Conservation (phyloP, 2,797 vertebrate species). For the Helicolenus hilgendorfi region DNA sequence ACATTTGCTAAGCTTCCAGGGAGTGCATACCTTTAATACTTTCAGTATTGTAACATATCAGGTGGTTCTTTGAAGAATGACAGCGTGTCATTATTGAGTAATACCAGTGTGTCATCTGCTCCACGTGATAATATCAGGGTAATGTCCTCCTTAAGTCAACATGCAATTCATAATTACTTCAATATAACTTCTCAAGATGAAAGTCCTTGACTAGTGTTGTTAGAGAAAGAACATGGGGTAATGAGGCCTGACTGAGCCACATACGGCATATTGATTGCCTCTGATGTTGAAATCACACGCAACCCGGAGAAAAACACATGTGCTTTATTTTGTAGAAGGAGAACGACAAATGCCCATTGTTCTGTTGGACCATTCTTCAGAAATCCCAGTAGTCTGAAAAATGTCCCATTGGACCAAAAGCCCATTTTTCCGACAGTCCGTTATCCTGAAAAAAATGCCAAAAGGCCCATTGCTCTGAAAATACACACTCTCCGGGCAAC, state of each 20-base stretch:
- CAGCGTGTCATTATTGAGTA: background rate
- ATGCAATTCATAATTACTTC: conserved; percentile 10
- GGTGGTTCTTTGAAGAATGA: conserved; percentile 1
- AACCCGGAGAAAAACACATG: conserved; percentile 12
- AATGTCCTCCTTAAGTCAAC: conserved; percentile 16
- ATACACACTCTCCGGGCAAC: too few species aligned
- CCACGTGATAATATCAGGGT: background rate
- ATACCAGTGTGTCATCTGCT: background rate
- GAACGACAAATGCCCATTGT: background rate
- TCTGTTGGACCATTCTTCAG: too few species aligned
- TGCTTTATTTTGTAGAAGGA: background rate
- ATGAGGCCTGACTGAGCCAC: conserved; percentile 11
- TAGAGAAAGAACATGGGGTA: background rate
- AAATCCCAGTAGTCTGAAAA: too few species aligned
- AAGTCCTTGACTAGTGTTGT: background rate
- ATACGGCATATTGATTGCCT: conserved; percentile 38
- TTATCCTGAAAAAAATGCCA: too few species aligned
- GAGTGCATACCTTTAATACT: background rate
- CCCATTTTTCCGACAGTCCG: too few species aligned
- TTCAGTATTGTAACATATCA: background rate
- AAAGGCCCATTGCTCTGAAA: too few species aligned
- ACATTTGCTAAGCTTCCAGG: conserved; percentile 7
- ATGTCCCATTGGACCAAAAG: too few species aligned
- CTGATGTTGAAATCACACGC: background rate
- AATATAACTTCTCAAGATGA: background rate